These are phyloP conservation scores for Rana temporaria DNA, from an alignment of 2,113 vertebrate species.

Conservation along the genomic window DNA sequence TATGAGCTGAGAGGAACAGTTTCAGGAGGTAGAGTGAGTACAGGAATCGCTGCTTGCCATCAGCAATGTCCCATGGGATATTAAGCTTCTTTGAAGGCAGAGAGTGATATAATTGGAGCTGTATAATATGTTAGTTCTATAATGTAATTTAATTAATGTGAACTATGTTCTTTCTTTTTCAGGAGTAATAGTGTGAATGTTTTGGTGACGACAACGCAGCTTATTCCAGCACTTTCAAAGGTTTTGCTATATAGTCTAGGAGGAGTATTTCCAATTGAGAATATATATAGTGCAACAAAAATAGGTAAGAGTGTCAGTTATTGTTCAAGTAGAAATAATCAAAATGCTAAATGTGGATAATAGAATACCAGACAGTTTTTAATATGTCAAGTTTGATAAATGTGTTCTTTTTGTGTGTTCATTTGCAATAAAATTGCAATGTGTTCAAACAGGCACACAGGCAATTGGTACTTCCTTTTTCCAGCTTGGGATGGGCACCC, in stretches of 20 bases:
- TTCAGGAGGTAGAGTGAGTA: no score
- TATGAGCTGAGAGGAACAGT: no score
- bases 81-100: no score
- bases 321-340: neutral
- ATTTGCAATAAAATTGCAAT: no score
- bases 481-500: no score
- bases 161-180: conserved; percentile 42
- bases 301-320: conserved; percentile 74
- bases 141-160: neutral
- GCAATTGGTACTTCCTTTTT: no score
- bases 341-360: neutral
- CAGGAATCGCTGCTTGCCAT: no score
- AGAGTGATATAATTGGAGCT: neutral
- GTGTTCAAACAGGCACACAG: no score
- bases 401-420: no score
- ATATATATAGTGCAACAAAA: conserved; percentile 85
- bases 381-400: no score
- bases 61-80: no score
- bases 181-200: conserved; percentile 84
- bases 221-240: conserved; percentile 84
- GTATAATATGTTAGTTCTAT: neutral
- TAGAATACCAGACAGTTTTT: no score
- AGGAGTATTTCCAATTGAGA: conserved; percentile 83
- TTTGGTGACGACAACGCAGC: conserved; percentile 80
- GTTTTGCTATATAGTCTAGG: conserved; percentile 81